Percentiles rank a stretch among this genome's conserved stretches.
phyloP scores from a whole-genome alignment of 2,113 vertebrate species.

The Maccullochella peelii region DNA sequence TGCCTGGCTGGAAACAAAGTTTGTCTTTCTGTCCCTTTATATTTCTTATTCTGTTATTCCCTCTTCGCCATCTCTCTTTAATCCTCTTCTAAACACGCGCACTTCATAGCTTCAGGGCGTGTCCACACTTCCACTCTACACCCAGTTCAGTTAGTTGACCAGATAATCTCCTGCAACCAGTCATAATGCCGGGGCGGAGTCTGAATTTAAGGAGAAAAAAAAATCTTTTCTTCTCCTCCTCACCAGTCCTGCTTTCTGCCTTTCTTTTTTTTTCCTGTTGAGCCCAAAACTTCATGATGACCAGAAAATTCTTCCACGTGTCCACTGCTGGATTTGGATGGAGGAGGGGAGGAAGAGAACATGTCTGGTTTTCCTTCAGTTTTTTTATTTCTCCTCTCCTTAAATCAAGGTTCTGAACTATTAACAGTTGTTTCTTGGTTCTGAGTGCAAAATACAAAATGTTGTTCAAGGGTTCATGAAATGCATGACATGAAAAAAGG shows the following conservation, averaged over 20 bases:
- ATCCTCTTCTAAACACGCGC: slow-evolving; percentile 25
- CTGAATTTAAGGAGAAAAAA: slow-evolving; percentile 27
- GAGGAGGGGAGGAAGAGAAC: slow-evolving; percentile 63
- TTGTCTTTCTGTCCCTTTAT: not conserved
- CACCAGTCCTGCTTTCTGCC: slow-evolving; percentile 31
- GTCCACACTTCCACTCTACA: slow-evolving; percentile 41
- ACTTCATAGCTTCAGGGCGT: slow-evolving; percentile 67
- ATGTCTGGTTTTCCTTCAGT: slow-evolving; percentile 25
- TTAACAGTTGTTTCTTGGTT: not conserved
- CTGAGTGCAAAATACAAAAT: not conserved
- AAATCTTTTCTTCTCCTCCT: slow-evolving; percentile 60
- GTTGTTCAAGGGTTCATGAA: not conserved
- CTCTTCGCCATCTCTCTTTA: not conserved
- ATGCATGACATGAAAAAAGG: not conserved
- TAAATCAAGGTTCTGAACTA: slow-evolving; percentile 18
- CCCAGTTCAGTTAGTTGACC: slow-evolving; percentile 57
- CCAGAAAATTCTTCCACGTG: slow-evolving; percentile 82
- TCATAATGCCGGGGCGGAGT: slow-evolving; percentile 75
- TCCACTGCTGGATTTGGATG: slow-evolving; percentile 67
- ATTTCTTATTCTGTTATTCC: not conserved
- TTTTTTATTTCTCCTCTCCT: slow-evolving; percentile 17
- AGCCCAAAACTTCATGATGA: slow-evolving; percentile 67
- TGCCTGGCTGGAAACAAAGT: not conserved
- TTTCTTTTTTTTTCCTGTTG: slow-evolving; percentile 19
- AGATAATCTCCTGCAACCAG: slow-evolving; percentile 68